These are phyloP conservation scores for Platypus cylindrus DNA, from an alignment of 2,888 invertebrate species.

Conservation along the genomic window DNA sequence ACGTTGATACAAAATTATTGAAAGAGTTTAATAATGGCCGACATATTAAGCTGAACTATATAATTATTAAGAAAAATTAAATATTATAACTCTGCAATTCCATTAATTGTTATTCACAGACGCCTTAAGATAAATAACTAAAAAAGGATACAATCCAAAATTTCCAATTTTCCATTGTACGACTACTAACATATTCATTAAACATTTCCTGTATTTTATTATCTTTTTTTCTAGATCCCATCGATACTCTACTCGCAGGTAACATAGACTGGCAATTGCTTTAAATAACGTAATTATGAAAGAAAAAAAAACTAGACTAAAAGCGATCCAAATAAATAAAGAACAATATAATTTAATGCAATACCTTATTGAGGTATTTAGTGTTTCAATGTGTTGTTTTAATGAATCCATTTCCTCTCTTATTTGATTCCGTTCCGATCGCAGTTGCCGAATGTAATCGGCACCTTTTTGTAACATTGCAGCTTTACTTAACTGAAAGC, in stretches of 20 bases:
- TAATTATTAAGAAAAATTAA: constrained; percentile 37
- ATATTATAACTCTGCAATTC: not conserved
- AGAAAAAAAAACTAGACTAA: constrained; percentile 2
- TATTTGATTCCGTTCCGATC: constrained; percentile 70
- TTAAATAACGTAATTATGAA: constrained; percentile 23
- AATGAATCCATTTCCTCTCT: constrained; percentile 84
- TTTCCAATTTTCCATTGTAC: constrained; percentile 90
- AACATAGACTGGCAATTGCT: constrained; percentile 90
- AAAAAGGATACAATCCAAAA: constrained; percentile 93
- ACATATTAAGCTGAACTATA: constrained; percentile 82
- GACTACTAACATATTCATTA: constrained; percentile 74
- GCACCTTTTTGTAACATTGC: constrained; percentile 95
- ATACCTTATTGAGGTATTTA: constrained; percentile 84
- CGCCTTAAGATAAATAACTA: too few species aligned
- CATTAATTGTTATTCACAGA: too few species aligned
- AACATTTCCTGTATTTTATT: constrained; percentile 90
- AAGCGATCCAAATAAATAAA: not conserved
- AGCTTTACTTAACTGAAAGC: constrained; percentile 72
- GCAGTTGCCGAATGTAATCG: constrained; percentile 83
- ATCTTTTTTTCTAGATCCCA: constrained; percentile 77
- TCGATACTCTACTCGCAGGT: constrained; percentile 91
- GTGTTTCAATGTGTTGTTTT: constrained; percentile 76
- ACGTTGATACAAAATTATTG: constrained; percentile 83
- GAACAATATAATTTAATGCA: not conserved
- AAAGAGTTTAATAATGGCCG: constrained; percentile 82